These are phyloP conservation scores for Mormyrus lacerda DNA, from an alignment of 2,113 vertebrate genomes.

Conservation along the genomic window DNA sequence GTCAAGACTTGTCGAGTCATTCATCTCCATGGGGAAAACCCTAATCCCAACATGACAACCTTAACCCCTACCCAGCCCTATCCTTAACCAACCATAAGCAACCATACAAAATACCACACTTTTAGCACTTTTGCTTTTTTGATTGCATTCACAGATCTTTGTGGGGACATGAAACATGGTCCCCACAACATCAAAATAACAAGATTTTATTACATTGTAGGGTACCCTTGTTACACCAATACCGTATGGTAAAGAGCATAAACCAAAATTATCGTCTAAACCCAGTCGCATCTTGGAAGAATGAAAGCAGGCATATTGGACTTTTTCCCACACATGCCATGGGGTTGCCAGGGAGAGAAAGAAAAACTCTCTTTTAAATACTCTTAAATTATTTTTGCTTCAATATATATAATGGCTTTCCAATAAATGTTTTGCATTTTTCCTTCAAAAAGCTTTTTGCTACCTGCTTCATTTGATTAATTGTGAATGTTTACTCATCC, in stretches of 20 bases:
- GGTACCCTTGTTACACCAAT: neutral
- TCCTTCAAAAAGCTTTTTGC: neutral
- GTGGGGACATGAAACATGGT: no score
- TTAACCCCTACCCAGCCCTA: no score
- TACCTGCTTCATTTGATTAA: conserved; percentile 3
- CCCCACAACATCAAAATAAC: no score
- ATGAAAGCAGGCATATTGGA: neutral
- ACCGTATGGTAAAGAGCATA: neutral
- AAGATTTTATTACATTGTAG: no score
- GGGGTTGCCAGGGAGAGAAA: neutral
- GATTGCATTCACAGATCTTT: no score
- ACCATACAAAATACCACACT: no score
- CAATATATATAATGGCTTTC: neutral
- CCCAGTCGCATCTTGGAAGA: neutral
- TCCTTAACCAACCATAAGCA: no score
- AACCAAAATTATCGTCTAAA: neutral
- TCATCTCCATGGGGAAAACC: no score
- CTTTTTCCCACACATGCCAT: neutral
- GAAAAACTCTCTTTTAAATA: neutral
- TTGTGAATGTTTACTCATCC: neutral
- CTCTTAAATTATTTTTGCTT: neutral
- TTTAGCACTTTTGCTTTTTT: no score
- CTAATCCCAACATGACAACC: no score
- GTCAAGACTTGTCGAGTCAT: no score
- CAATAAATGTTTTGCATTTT: neutral